These are phyloP conservation scores for Chrysina gloriosa DNA, from an alignment of 2,888 invertebrate species.

Conservation along the genomic window DNA sequence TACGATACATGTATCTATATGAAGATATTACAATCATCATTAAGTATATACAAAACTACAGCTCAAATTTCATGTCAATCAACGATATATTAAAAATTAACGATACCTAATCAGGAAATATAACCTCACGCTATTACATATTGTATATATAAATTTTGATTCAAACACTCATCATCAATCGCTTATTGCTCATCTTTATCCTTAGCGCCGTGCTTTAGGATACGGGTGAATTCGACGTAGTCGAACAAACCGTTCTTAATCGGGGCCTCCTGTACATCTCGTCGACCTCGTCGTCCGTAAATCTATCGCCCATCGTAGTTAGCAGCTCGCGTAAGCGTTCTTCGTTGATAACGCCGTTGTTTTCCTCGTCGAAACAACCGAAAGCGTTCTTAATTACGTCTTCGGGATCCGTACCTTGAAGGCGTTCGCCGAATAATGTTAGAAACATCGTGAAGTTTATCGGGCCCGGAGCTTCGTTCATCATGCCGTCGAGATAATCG, in stretches of 20 bases:
- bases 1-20: neutral
- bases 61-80: neutral
- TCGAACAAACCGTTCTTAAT: constrained; percentile 95
- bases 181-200: constrained; percentile 93
- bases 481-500: constrained; percentile 96
- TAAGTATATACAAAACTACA: constrained; percentile 6
- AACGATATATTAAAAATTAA: too few species aligned
- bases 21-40: constrained; percentile 17
- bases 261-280: constrained; percentile 99
- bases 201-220: constrained; percentile 98
- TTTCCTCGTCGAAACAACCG: constrained; percentile 98
- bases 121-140: too few species aligned
- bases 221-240: constrained; percentile 98
- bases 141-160: too few species aligned
- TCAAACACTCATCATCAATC: neutral
- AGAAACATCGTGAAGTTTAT: constrained; percentile 99
- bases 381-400: constrained; percentile 99
- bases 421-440: constrained; percentile 96
- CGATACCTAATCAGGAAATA: too few species aligned
- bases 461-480: constrained; percentile 98
- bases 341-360: constrained; percentile 90
- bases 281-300: constrained; percentile 97
- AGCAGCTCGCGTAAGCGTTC: constrained; percentile 94
- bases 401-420: constrained; percentile 99
- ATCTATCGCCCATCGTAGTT: constrained; percentile 97